Percentiles rank a stretch among this genome's conserved stretches.
Conservation (phyloP, 2,113 vertebrate species). For the Cephalopholis sonnerati region DNA sequence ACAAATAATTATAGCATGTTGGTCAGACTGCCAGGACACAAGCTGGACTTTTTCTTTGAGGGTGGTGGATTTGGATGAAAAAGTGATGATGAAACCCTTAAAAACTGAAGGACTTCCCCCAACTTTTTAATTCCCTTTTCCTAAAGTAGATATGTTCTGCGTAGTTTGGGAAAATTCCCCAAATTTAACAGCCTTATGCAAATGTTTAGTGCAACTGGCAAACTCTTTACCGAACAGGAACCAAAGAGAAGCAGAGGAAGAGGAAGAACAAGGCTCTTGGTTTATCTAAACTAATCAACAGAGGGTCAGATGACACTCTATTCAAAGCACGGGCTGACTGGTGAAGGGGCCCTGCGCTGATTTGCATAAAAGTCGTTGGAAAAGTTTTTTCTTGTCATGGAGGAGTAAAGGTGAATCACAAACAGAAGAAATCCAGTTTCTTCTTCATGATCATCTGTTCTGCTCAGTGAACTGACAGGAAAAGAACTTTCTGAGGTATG, state of each 20-base stretch:
- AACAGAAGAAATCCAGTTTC: not conserved
- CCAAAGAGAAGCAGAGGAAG: not conserved
- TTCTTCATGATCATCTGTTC: not conserved
- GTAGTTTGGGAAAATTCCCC: not conserved
- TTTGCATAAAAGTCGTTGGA: constrained; percentile 71
- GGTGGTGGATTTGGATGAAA: not conserved
- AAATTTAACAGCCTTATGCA: not conserved
- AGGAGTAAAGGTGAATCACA: constrained; percentile 28
- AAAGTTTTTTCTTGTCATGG: not conserved
- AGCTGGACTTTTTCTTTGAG: not conserved
- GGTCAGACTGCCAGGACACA: constrained; percentile 21
- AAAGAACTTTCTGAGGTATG: not conserved
- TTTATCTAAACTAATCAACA: constrained; percentile 46
- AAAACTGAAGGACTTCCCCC: not conserved
- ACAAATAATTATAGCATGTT: constrained; percentile 32
- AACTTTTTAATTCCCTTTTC: not conserved
- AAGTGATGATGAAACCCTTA: not conserved
- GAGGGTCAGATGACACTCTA: constrained; percentile 34
- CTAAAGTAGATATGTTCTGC: not conserved
- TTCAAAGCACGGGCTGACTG: constrained; percentile 42
- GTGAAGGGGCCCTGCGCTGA: not conserved
- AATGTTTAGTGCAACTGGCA: constrained; percentile 28
- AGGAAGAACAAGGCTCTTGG: constrained; percentile 27
- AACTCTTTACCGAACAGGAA: not conserved
- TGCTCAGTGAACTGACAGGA: not conserved